Base-by-base conservation (phyloP, 2,113 vertebrate species). In the Mirounga angustirostris region DNA sequence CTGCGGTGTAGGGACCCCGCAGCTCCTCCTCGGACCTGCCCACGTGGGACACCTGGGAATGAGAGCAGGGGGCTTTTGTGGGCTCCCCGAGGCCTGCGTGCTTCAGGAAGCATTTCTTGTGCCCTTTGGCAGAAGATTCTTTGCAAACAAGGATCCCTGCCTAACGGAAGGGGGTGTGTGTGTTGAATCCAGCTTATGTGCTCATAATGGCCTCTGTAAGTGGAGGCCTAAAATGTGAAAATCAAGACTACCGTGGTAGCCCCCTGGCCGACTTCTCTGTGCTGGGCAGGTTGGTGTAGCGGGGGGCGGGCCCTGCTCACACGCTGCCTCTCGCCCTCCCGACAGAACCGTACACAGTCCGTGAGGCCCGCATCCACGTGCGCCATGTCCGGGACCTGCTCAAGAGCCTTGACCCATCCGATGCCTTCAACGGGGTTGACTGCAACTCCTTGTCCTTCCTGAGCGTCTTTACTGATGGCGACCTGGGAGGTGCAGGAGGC, bases 341-440 rank as follows among this genome's bases (percentile, higher is more conserved):
- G 7, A 36, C 97, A 99, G 99, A 99, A 98, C 99, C 99, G 0
- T 99, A 99, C 98, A 99, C 99, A 0, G 99, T 99, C 15, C 99
- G 99, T 2, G 99, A 99, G 98, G 99, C 99, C 97, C 99, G 99
- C 82, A 99, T 99, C 98, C 99, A 99, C 0, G 99, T 99, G 79
- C 99, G 99, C 58, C 99, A 99, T 67, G 99, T 99, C 98, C 99
- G 99, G 98, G 99, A 99, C 98, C 99, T 99, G 73, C 99, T 99
- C 96, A 99, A 99, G 98, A 99, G 99, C 91, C 99, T 99, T 91
- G 99, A 99, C 98, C 99, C 99, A 0, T 99, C 99, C 0, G 99
- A 99, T 43, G 99, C 99, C 95, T 99, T 99, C 99, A 99, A 99
- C 2, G 99, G 99, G 4, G 99, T 99, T 95, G 99, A 99, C 99